Base-by-base conservation (phyloP, 2,797 vertebrate species). In the Bryconaethiops microstoma region DNA sequence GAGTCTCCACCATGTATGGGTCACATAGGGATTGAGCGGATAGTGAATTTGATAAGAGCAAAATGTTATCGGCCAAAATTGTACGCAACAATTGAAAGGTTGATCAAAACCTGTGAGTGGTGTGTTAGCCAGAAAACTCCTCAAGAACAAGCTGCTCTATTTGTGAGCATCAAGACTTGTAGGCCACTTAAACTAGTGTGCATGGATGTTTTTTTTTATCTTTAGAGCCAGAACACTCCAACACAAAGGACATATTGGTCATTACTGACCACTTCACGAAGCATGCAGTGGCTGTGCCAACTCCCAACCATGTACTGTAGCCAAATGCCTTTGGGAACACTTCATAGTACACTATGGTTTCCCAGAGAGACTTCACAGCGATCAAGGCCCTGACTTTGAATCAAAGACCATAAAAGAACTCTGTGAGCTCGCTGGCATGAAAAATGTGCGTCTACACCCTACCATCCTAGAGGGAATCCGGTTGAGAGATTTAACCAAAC, bases 11-110 rank as follows among this genome's bases (percentile, higher is more conserved):
- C 42, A 83, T 13, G 57, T 74, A 40, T 73, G 59, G 70, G 69
- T 52, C 78, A 79, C 17, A 4, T 73, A 9, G 78, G 78, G 10
- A 25, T 54, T 10, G 77, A 83, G 5, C 14, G 76, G 4, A 75
- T 72, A 8, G 67, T 71, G 7, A 72, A 79, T 10, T 76, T 83
- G 8, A 9, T 35, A 5, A 4, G 42, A 75, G 23, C 71, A 1
- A 45, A 42, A 39, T 23, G 29, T 14, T 63, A 9, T 14, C 29
- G 60, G 23, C 60, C 23, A 63, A 63, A 21, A 25, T 23, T 29
- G 23, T 8, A 7, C 7, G 4, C 7, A 9, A 7, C 7, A 9
- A 25, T 63, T 63, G 60, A 63, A 7, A 63, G 23, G 60, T 6
- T 23, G 55, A 19, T 17, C 55, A 23, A 63, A 14, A 29, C 7